Base-by-base conservation (phyloP, 1,140 invertebrate species). In the Cheumatopsyche charites region DNA sequence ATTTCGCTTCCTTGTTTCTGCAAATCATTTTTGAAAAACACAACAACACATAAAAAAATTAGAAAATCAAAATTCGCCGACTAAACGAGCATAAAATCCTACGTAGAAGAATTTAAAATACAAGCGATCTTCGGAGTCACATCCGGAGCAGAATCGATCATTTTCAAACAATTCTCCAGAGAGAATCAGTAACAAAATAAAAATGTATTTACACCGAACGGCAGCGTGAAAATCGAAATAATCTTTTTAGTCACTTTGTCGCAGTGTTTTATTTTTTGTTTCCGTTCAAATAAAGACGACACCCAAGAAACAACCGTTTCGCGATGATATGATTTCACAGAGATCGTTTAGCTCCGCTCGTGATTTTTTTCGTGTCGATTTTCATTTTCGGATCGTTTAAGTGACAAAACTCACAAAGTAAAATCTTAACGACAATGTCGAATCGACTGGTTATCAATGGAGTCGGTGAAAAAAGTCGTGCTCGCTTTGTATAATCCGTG, bases 91-190 rank as follows among this genome's bases (percentile, higher is more conserved):
- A 36, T 36, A 36, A 36, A 36, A 36, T 36, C 29, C 29, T n/a
- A 36, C 29, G 29, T 36, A 36, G 9, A 36, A 36, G 29, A 36
- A 36, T 36, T 36, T 36, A 36, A n/a, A 36, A 9, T 36, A 36
- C 29, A 36, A 9, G 3, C 29, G 29, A 36, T 47, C 43, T 12
- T 47, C 15, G 13, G 15, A 47, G 43, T 15, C 11, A 47, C 15
- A 47, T 47, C 43, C 43, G 43, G 43, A n/a, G 43, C 15, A 15
- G 13, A 47, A 47, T 47, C 43, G 43, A 47, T 47, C 43, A 47
- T n/a, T n/a, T 47, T 47, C 15, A 13, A 47, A 47, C 43, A 13
- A 47, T 47, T 47, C 43, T 15, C 43, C 13, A 4, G 43, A 13
- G 43, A 47, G 43, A n/a, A 12, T 47, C 13, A 4, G 29, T 47